Evolutionary conservation across 2,113 vertebrate species (phyloP).

Genomic region (Menura novaehollandiae): DNA sequence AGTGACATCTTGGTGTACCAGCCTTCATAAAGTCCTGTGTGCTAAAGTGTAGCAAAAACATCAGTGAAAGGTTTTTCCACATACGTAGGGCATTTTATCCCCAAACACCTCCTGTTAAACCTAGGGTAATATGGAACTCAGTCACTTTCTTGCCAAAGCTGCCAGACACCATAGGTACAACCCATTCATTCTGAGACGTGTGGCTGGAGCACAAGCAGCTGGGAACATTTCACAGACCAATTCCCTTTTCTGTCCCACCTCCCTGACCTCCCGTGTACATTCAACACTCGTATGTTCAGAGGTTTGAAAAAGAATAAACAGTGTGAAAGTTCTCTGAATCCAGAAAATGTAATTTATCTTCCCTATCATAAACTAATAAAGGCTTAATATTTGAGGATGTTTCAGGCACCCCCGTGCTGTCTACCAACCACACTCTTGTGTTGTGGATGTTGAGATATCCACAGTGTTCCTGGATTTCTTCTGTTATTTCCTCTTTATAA

Average conservation of each 20-base stretch:
- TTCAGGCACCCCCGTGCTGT: not conserved
- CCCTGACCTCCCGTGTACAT: not conserved
- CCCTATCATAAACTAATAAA: not conserved
- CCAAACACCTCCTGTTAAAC: not conserved
- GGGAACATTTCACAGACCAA: not conserved
- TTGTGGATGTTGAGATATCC: not conserved
- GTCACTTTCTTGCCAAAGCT: not conserved
- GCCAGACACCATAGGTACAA: not conserved
- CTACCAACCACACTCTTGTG: accelerated
- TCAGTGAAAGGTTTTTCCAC: not conserved
- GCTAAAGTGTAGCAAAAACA: not conserved
- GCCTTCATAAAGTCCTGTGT: not conserved
- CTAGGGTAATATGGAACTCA: not conserved
- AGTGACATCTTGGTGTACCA: not conserved
- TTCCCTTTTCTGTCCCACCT: not conserved
- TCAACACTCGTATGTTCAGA: not conserved
- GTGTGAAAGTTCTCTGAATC: not conserved
- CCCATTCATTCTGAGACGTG: not conserved
- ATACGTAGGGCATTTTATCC: not conserved
- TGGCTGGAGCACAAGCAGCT: not conserved
- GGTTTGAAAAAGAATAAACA: not conserved
- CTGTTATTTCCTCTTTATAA: not conserved
- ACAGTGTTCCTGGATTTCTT: not conserved
- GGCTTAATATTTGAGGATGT: not conserved
- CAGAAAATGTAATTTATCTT: not conserved